These are phyloP conservation scores for Gisinianus flammeolus DNA, from an alignment of 2,888 invertebrate species.

Conservation along the genomic window DNA sequence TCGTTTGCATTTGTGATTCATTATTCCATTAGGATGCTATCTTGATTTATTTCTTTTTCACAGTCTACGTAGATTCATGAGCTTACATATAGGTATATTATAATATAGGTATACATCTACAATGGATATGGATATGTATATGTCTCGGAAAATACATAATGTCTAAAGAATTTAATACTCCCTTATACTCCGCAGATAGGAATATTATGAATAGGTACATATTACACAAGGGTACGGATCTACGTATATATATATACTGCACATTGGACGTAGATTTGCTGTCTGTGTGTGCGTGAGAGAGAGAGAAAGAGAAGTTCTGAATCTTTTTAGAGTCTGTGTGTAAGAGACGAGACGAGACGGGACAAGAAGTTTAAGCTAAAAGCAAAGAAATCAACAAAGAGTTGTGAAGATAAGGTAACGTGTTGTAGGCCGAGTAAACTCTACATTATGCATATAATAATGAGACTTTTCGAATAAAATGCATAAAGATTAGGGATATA, in stretches of 20 bases:
- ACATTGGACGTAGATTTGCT: no score
- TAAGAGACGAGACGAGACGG: not conserved
- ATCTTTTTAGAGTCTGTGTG: not conserved
- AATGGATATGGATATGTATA: no score
- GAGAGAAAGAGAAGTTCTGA: not conserved
- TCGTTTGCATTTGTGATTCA: constrained; percentile 41
- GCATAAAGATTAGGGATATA: not conserved
- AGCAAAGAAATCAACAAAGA: not conserved
- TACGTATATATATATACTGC: no score
- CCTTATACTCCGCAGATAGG: no score
- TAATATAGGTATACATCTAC: no score
- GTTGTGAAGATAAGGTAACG: not conserved
- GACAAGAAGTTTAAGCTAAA: not conserved
- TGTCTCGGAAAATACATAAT: no score
- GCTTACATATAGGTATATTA: not conserved
- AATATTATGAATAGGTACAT: no score
- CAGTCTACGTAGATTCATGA: constrained; percentile 5
- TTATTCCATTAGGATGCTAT: constrained; percentile 36
- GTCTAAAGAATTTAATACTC: no score
- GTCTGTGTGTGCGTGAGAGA: no score
- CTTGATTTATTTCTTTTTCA: constrained; percentile 25
- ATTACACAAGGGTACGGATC: no score
- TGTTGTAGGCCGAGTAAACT: not conserved
- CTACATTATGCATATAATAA: not conserved
- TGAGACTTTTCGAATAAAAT: not conserved